Conservation (phyloP, 2,888 invertebrate species). For the Scaptomyza flava region DNA sequence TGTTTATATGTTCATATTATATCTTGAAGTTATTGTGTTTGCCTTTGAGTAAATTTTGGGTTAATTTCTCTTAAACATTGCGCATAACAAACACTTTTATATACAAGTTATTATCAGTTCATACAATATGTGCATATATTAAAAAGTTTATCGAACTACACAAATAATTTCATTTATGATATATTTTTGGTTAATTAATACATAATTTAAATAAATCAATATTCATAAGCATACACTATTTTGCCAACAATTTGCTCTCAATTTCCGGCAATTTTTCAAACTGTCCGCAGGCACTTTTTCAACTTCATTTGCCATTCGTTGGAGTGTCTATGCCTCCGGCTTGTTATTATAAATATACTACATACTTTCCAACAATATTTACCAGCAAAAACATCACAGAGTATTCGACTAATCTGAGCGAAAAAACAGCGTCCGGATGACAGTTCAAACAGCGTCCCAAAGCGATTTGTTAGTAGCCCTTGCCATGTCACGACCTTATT, state of each 20-base stretch:
- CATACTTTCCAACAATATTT: slow-evolving; percentile 46
- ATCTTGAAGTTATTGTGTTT: neutral
- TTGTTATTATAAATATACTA: slow-evolving; percentile 59
- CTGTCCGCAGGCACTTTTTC: neutral
- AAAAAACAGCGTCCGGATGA: neutral
- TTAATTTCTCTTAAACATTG: neutral
- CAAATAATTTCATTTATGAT: too few species aligned
- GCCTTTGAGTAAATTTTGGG: too few species aligned
- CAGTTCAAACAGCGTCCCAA: slow-evolving; percentile 24
- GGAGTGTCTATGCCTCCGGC: slow-evolving; percentile 34
- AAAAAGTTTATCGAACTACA: neutral
- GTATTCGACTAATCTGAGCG: slow-evolving; percentile 49
- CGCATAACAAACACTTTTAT: too few species aligned
- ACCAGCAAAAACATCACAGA: slow-evolving; percentile 54
- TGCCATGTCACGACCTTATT: slow-evolving; percentile 40
- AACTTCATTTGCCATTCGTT: slow-evolving; percentile 20
- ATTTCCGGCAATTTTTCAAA: slow-evolving; percentile 16
- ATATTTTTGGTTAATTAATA: slow-evolving; percentile 11
- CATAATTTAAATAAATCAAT: slow-evolving; percentile 11
- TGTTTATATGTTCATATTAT: neutral
- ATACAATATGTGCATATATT: neutral
- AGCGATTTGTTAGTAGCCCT: slow-evolving; percentile 30
- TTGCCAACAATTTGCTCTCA: slow-evolving; percentile 2
- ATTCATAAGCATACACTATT: slow-evolving; percentile 6
- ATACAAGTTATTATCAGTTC: too few species aligned